A percentile compares a stretch with the other conserved stretches of the same genome.
phyloP scores from a whole-genome alignment of 2,113 vertebrate species.

The Ictidomys tridecemlineatus region DNA sequence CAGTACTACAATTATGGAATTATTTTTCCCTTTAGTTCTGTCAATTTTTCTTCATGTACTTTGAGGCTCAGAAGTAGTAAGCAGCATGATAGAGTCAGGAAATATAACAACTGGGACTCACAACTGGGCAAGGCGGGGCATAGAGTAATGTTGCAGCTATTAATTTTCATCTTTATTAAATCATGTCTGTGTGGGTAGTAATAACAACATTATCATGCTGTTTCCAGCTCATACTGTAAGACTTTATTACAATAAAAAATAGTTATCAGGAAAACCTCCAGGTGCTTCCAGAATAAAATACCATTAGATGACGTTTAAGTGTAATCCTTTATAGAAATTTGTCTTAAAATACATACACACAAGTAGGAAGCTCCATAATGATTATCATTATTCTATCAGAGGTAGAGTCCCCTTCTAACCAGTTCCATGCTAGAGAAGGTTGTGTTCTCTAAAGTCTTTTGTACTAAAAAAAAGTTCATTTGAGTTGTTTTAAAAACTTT shows the following conservation, averaged over 20 bases:
- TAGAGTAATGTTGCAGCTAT: not conserved
- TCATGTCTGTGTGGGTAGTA: constrained; percentile 50
- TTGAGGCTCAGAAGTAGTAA: constrained; percentile 50
- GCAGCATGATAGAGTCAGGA: not conserved
- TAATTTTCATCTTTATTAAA: constrained; percentile 76
- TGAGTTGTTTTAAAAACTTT: constrained; percentile 6
- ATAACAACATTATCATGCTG: constrained; percentile 59
- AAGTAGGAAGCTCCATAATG: constrained; percentile 55
- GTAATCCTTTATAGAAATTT: no score
- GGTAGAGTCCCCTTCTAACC: not conserved
- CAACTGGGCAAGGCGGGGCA: constrained; percentile 1
- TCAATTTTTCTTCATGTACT: constrained; percentile 20
- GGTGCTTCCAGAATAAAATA: constrained; percentile 58
- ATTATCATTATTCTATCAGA: constrained; percentile 68
- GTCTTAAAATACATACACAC: constrained; percentile 72
- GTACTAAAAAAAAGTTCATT: constrained; percentile 44
- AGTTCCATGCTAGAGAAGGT: not conserved
- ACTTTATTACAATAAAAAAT: constrained; percentile 71
- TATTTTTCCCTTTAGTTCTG: constrained; percentile 43
- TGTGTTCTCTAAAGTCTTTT: constrained; percentile 11
- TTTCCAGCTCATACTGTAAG: constrained; percentile 12
- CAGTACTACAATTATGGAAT: not conserved
- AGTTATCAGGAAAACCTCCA: constrained; percentile 60
- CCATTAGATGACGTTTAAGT: constrained; percentile 58
- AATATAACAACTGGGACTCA: constrained; percentile 1